A percentile compares a stretch with the other conserved stretches of the same genome.
Conservation (phyloP, 64 coral and sea anemone genomes). For the Pocillopora damicornis region DNA sequence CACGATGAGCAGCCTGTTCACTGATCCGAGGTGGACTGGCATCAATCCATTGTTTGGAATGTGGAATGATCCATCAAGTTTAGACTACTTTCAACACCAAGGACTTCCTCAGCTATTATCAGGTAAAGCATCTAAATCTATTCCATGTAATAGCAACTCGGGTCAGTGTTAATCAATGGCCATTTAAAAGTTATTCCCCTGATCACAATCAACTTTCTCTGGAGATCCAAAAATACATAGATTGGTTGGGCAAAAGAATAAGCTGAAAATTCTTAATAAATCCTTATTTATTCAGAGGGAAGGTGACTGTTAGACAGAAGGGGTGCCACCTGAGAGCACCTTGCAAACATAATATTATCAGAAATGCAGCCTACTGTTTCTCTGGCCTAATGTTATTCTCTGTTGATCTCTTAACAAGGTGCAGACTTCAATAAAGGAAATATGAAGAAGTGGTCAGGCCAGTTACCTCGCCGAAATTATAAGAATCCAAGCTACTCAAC, state of each 20-base stretch:
- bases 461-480: constrained; percentile 87
- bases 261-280: no score
- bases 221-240: no score
- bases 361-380: not conserved
- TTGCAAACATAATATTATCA: no score
- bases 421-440: constrained; percentile 32
- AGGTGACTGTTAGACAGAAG: no score
- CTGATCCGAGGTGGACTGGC: constrained; percentile 85
- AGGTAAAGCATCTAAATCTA: constrained; percentile 24
- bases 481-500: constrained; percentile 98
- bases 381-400: no score
- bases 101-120: constrained; percentile 46
- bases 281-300: no score
- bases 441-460: constrained; percentile 97
- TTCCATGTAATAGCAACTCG: no score
- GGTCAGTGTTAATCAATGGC: no score
- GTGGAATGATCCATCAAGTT: constrained; percentile 56
- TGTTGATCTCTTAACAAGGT: not conserved
- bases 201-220: no score
- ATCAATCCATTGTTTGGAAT: constrained; percentile 65
- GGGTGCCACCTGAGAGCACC: no score
- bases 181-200: no score
- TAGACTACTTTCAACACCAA: constrained; percentile 62
- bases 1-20: constrained; percentile 54
- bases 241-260: no score